Percentiles rank a stretch among this genome's conserved stretches.
Conservation (phyloP, 2,888 invertebrate species). For the Cryptophagus acutangulus region DNA sequence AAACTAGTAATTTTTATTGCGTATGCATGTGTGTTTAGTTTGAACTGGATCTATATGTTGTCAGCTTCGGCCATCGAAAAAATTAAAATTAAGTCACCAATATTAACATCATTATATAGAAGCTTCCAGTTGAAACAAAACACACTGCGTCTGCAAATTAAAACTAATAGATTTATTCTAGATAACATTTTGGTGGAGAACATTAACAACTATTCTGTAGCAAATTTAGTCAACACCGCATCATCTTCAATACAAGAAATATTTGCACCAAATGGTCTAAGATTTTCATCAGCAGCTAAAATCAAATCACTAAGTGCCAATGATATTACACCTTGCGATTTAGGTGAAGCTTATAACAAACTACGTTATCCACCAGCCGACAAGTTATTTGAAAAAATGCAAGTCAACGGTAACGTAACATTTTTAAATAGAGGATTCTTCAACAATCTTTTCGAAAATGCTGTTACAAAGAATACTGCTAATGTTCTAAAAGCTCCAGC, state of each 20-base stretch:
- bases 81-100: no score
- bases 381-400: constrained; percentile 27
- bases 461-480: constrained; percentile 27
- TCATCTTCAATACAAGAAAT: constrained; percentile 24
- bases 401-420: constrained; percentile 30
- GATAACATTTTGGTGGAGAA: constrained; percentile 27
- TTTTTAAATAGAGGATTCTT: constrained; percentile 30
- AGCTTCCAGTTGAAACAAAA: no score
- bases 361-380: constrained; percentile 26
- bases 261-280: constrained; percentile 19
- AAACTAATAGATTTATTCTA: constrained; percentile 18
- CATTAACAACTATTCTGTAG: constrained; percentile 32
- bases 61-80: no score
- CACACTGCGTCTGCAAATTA: no score
- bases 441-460: constrained; percentile 31
- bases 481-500: constrained; percentile 34
- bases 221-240: constrained; percentile 29
- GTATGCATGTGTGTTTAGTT: not conserved
- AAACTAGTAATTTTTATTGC: constrained; percentile 29
- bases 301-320: constrained; percentile 20
- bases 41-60: no score
- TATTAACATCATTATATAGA: no score
- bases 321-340: constrained; percentile 26
- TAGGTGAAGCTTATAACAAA: constrained; percentile 20
- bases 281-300: constrained; percentile 17